phyloP scores from a whole-genome alignment of 2,888 invertebrate species.

The Lasius fuliginosus region DNA sequence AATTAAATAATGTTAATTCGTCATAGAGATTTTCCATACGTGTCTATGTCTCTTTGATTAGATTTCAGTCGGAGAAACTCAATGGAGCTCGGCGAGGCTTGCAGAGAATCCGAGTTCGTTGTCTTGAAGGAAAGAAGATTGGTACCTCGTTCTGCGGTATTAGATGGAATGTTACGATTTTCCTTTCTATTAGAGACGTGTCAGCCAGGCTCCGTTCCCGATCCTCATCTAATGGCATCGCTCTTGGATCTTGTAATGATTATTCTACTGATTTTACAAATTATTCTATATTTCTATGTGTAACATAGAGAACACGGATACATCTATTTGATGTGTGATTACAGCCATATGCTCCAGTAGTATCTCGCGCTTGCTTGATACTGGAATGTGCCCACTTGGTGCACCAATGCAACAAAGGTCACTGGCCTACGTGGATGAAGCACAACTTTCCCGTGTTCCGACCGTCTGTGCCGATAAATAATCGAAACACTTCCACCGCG shows the following conservation, averaged over 20 bases:
- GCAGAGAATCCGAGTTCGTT: slow-evolving; percentile 95
- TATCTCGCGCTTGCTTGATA: slow-evolving; percentile 96
- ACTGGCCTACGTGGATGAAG: slow-evolving; percentile 99
- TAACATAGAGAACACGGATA: neutral
- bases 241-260: slow-evolving; percentile 94
- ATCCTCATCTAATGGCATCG: slow-evolving; percentile 97
- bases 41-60: slow-evolving; percentile 70
- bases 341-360: slow-evolving; percentile 97
- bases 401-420: slow-evolving; percentile 98
- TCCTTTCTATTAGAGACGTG: slow-evolving; percentile 98
- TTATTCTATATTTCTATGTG: slow-evolving; percentile 21
- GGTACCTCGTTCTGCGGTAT: slow-evolving; percentile 92
- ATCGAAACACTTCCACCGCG: slow-evolving; percentile 87
- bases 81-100: slow-evolving; percentile 92
- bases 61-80: slow-evolving; percentile 94
- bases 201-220: slow-evolving; percentile 98
- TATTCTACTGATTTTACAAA: neutral
- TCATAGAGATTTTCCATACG: neutral
- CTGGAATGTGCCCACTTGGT: slow-evolving; percentile 99
- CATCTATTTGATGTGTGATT: neutral
- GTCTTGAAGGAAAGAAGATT: slow-evolving; percentile 95
- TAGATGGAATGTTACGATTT: slow-evolving; percentile 96
- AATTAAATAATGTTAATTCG: slow-evolving; percentile 1
- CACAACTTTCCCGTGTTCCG: slow-evolving; percentile 92
- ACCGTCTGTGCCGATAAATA: slow-evolving; percentile 89